These are phyloP conservation scores for Synergus laeviventris DNA, from an alignment of 2,888 invertebrate genomes.

Conservation along the genomic window DNA sequence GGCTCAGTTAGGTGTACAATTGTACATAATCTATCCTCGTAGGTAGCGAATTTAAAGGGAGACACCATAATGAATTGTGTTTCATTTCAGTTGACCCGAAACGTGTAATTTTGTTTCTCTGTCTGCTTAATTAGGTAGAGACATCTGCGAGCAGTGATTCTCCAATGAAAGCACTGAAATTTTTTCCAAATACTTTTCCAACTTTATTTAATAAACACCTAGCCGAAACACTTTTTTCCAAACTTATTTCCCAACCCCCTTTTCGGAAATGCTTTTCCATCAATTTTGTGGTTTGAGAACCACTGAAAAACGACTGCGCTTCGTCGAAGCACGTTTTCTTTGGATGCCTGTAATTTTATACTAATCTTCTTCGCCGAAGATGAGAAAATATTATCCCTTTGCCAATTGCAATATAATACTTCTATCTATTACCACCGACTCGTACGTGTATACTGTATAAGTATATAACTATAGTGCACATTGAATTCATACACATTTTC, in stretches of 20 bases:
- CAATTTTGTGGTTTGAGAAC: constrained; percentile 46
- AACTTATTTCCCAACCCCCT: too few relatives aligned
- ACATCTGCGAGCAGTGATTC: constrained; percentile 33
- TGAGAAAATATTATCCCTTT: constrained; percentile 66
- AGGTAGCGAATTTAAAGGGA: constrained; percentile 63
- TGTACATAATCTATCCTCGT: constrained; percentile 44
- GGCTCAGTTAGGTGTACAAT: constrained; percentile 13
- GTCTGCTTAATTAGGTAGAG: constrained; percentile 24
- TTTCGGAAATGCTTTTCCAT: too few relatives aligned
- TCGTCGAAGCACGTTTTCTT: constrained; percentile 63
- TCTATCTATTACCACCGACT: constrained; percentile 67
- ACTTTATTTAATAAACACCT: too few relatives aligned
- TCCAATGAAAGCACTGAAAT: not conserved
- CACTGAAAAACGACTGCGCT: constrained; percentile 53
- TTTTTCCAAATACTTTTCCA: not conserved
- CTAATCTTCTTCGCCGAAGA: constrained; percentile 66
- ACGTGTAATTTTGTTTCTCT: constrained; percentile 68
- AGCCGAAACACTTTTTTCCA: too few relatives aligned
- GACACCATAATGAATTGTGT: constrained; percentile 71
- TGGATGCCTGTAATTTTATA: constrained; percentile 70
- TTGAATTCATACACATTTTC: not conserved
- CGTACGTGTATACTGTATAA: constrained; percentile 17
- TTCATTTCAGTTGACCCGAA: constrained; percentile 71
- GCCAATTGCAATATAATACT: constrained; percentile 72
- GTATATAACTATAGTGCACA: not conserved